These are phyloP conservation scores for Monopterus albus DNA, from an alignment of 2,113 vertebrate species.

Conservation along the genomic window DNA sequence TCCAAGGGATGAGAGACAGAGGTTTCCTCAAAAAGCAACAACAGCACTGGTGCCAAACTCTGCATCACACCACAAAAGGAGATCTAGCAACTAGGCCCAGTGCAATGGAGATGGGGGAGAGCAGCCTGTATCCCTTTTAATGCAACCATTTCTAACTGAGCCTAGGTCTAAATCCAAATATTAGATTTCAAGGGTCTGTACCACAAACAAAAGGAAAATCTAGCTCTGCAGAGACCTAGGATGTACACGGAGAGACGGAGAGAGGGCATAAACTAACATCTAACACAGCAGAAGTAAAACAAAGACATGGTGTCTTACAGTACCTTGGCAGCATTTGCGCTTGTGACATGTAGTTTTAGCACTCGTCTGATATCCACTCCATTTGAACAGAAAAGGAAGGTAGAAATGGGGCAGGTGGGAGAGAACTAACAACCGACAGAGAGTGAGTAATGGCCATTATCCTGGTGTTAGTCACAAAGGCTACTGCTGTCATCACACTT, in stretches of 20 bases:
- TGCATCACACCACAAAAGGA: conserved; percentile 53
- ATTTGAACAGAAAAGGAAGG: conserved; percentile 99
- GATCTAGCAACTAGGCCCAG: conserved; percentile 72
- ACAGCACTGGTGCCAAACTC: conserved; percentile 38
- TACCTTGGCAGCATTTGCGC: conserved; percentile 97
- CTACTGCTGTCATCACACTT: conserved; percentile 55
- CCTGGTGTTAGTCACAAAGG: conserved; percentile 73
- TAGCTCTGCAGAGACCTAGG: conserved; percentile 45
- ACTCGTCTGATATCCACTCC: conserved; percentile 97
- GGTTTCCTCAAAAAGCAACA: conserved; percentile 55
- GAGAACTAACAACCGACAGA: conserved; percentile 98
- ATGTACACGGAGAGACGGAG: conserved; percentile 63
- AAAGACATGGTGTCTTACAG: conserved; percentile 82
- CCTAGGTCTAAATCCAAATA: conserved; percentile 63
- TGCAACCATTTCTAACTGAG: conserved; percentile 65
- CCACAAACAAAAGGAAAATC: conserved; percentile 58
- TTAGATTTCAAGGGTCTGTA: conserved; percentile 36
- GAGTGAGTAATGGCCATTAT: conserved; percentile 88
- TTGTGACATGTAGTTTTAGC: conserved; percentile 95
- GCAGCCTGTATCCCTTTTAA: conserved; percentile 32
- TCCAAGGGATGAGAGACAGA: conserved; percentile 33
- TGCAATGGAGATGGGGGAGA: conserved; percentile 33
- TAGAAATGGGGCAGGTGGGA: conserved; percentile 97
- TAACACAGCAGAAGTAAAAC: conserved; percentile 48
- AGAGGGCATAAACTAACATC: conserved; percentile 54